Evolutionary conservation across 2,797 vertebrate genomes (phyloP).

Genomic region (Paedocypris micromegethes): DNA sequence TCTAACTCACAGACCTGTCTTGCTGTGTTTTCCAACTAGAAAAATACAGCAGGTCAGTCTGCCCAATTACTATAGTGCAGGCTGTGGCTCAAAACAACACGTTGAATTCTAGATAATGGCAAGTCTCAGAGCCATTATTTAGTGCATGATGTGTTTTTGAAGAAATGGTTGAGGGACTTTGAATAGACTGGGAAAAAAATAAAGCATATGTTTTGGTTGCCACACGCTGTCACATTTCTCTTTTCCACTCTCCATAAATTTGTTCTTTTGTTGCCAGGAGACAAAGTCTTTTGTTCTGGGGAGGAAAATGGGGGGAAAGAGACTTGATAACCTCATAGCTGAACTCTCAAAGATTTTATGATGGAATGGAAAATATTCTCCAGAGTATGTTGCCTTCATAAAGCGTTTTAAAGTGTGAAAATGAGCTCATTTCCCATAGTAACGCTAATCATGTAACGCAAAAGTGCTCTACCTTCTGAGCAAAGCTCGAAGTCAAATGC

Average conservation of each 20-base stretch:
- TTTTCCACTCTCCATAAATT: conserved; percentile 29
- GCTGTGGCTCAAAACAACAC: conserved; percentile 43
- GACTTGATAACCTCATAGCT: conserved; percentile 38
- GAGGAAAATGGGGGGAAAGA: conserved; percentile 31
- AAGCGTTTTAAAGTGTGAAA: conserved; percentile 40
- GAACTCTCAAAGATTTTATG: conserved; percentile 32
- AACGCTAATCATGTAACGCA: conserved; percentile 47
- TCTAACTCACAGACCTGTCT: conserved; percentile 52
- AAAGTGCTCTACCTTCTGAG: conserved; percentile 47
- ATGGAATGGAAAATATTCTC: conserved; percentile 40
- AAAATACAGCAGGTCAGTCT: conserved; percentile 41
- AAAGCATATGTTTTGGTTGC: conserved; percentile 31
- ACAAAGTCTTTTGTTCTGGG: conserved; percentile 33
- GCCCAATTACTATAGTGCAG: conserved; percentile 43
- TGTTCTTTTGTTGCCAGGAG: conserved; percentile 38
- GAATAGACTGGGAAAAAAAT: conserved; percentile 27
- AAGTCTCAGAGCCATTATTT: conserved; percentile 36
- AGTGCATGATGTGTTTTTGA: conserved; percentile 36
- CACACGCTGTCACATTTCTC: conserved; percentile 27
- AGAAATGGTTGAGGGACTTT: conserved; percentile 28
- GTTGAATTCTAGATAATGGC: conserved; percentile 41
- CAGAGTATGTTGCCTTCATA: conserved; percentile 42
- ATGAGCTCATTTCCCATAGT: conserved; percentile 31
- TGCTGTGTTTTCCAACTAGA: conserved; percentile 55
- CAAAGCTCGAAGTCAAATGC: conserved; percentile 42